Percentiles rank a stretch among this genome's conserved stretches.
phyloP scores from a whole-genome alignment of 2,888 invertebrate species.

The Cosmopolites sordidus region DNA sequence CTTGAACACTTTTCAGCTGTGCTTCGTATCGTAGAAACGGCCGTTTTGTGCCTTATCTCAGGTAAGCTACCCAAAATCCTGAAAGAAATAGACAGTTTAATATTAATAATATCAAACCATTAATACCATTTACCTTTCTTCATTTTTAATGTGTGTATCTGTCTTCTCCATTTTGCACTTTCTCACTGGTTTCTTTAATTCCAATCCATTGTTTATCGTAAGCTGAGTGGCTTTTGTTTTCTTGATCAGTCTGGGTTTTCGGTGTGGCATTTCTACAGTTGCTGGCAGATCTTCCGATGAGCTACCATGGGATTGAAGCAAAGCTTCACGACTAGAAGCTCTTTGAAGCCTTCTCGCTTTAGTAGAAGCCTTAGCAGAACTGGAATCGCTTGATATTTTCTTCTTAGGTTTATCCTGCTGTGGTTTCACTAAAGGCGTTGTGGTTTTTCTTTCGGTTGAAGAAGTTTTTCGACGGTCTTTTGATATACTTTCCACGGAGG shows the following conservation, averaged over 20 bases:
- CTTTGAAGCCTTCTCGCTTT: conserved; percentile 50
- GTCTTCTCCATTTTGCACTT: conserved; percentile 24
- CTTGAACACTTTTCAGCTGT: conserved; percentile 45
- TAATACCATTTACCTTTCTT: conserved; percentile 37
- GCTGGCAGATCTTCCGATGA: conserved; percentile 52
- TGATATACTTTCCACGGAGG: conserved; percentile 45
- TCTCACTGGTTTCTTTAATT: conserved; percentile 34
- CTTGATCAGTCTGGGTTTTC: conserved; percentile 46
- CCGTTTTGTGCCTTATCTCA: conserved; percentile 49
- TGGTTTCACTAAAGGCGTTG: conserved; percentile 11
- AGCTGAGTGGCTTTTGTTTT: conserved; percentile 43
- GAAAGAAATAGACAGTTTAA: conserved; percentile 9
- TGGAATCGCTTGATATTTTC: conserved; percentile 27
- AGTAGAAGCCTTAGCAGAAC: conserved; percentile 37
- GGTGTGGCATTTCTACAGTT: conserved; percentile 37
- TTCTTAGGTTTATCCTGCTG: conserved; percentile 25
- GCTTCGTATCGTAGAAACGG: conserved; percentile 48
- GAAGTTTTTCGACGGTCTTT: conserved; percentile 27
- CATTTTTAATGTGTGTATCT: conserved; percentile 31
- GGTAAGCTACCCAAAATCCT: conserved; percentile 43
- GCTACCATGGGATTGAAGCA: conserved; percentile 50
- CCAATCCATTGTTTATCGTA: conserved; percentile 39
- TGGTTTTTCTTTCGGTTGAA: conserved; percentile 22
- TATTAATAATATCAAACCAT: not conserved
- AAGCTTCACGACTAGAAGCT: conserved; percentile 51